Conservation (phyloP, 2,797 vertebrate genomes). For the Sebastes aleutianus region DNA sequence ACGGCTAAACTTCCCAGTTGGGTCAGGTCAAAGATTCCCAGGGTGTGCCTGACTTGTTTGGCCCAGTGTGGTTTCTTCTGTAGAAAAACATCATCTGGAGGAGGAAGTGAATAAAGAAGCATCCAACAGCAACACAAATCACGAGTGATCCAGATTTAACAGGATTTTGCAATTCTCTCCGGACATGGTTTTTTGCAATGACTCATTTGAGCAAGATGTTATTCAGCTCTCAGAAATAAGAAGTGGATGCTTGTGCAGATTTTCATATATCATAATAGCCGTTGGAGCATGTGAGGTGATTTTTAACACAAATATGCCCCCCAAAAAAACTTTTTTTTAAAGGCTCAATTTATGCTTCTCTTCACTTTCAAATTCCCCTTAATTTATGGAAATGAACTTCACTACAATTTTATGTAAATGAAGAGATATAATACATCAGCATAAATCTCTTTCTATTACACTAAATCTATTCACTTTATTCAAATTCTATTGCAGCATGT, state of each 20-base stretch:
- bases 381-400: background rate
- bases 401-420: background rate
- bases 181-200: conserved; percentile 41
- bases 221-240: conserved; percentile 23
- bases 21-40: conserved; percentile 25
- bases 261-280: background rate
- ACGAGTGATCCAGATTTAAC: conserved; percentile 42
- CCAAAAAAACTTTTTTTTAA: background rate
- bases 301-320: background rate
- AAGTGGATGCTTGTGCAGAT: background rate
- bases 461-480: background rate
- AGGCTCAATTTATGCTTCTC: background rate
- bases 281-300: background rate
- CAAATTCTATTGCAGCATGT: conserved; percentile 5
- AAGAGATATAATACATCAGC: background rate
- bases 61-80: conserved; percentile 22
- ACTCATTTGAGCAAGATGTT: conserved; percentile 49
- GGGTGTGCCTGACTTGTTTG: conserved; percentile 13
- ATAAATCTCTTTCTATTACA: background rate
- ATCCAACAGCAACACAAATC: conserved; percentile 21
- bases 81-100: conserved; percentile 34
- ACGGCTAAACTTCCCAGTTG: background rate
- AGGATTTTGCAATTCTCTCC: conserved; percentile 50
- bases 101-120: conserved; percentile 8
- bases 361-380: background rate